Conservation (phyloP, 2,888 invertebrate species). For the Pachydiplax longipennis region DNA sequence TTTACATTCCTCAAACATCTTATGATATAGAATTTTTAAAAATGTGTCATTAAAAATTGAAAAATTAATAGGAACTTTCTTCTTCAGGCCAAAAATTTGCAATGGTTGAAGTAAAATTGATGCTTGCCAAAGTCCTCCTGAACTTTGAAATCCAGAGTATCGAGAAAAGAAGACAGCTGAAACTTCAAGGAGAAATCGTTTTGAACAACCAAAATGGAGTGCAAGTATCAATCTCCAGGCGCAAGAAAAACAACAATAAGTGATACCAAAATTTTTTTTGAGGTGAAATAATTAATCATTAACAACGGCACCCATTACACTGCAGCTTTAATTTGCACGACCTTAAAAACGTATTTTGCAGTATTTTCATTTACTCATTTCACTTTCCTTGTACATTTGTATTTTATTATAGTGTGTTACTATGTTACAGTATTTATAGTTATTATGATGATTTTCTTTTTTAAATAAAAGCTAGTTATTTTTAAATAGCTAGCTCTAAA, state of each 20-base stretch:
- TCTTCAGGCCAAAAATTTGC: slow-evolving; percentile 57
- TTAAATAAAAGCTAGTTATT: neutral
- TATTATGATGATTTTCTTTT: neutral
- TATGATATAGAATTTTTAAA: neutral
- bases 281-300: too few species aligned
- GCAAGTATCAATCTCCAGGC: neutral
- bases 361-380: neutral
- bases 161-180: slow-evolving; percentile 59
- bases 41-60: neutral
- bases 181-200: slow-evolving; percentile 61
- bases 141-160: slow-evolving; percentile 59
- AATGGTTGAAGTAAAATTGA: slow-evolving; percentile 58
- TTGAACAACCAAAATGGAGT: slow-evolving; percentile 51
- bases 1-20: neutral
- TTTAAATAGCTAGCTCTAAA: neutral
- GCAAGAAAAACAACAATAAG: neutral
- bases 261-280: neutral
- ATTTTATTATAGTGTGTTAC: neutral
- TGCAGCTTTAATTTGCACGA: too few species aligned
- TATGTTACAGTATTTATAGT: neutral
- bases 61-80: neutral
- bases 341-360: too few species aligned
- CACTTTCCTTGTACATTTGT: neutral
- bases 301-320: too few species aligned
- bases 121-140: slow-evolving; percentile 59